Conservation (phyloP, 2,888 invertebrate genomes). For the Chironomus tentans region DNA sequence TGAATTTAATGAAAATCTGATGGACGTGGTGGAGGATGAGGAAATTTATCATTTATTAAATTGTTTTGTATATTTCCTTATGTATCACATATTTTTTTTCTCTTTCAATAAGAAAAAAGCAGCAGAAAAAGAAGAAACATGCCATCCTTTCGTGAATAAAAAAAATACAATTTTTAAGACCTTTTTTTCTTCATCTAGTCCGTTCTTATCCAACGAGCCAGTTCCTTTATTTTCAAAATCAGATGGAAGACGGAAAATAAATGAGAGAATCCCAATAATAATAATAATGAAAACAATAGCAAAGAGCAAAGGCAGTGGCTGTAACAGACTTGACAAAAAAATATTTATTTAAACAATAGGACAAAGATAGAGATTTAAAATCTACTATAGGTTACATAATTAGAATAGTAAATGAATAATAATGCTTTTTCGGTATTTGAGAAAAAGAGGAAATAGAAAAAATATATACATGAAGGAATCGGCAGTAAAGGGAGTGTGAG, state of each 20-base stretch:
- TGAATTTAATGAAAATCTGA: too few species aligned
- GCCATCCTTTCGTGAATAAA: too few species aligned
- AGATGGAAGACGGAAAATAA: not conserved
- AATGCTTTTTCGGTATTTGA: not conserved
- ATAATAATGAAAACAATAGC: too few species aligned
- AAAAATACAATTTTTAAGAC: not conserved
- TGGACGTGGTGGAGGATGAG: too few species aligned
- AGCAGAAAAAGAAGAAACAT: too few species aligned
- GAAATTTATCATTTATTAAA: too few species aligned
- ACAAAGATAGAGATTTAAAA: not conserved
- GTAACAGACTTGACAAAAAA: not conserved
- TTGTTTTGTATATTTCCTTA: too few species aligned
- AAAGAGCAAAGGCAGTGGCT: not conserved
- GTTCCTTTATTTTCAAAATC: not conserved
- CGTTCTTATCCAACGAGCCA: not conserved
- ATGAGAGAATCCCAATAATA: not conserved
- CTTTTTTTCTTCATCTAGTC: not conserved
- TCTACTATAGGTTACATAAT: not conserved
- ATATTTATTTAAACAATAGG: not conserved
- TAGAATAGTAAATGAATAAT: slow-evolving; percentile 14
- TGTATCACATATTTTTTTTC: too few species aligned
- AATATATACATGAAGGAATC: too few species aligned
- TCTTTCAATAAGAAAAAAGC: too few species aligned
- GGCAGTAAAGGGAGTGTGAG: not conserved
- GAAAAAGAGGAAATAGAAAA: not conserved